Conservation (phyloP, 1,140 invertebrate species). For the Lepidurus arcticus region DNA sequence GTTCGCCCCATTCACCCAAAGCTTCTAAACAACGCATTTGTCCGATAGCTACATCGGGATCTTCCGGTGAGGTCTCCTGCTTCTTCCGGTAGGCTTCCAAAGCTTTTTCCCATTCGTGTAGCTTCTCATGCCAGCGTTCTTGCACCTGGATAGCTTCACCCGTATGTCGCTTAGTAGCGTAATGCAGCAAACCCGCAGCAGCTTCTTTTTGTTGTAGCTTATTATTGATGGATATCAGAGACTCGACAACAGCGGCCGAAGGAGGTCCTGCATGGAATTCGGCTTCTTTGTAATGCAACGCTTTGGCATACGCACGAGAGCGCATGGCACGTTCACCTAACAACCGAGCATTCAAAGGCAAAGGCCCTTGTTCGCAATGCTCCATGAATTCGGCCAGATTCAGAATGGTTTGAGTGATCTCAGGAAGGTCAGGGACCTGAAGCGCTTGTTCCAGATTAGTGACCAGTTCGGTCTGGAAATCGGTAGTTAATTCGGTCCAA, state of each 20-base stretch:
- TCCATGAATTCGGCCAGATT: slow-evolving; percentile 99
- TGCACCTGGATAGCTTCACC: slow-evolving; percentile 63
- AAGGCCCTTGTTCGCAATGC: slow-evolving; percentile 88
- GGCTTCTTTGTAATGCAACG: slow-evolving; percentile 97
- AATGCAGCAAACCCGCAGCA: slow-evolving; percentile 79
- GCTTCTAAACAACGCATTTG: slow-evolving; percentile 96
- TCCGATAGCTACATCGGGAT: slow-evolving; percentile 79
- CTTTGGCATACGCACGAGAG: slow-evolving; percentile 84
- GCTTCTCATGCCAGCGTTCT: slow-evolving; percentile 96
- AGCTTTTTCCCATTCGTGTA: slow-evolving; percentile 98
- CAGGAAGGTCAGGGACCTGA: slow-evolving; percentile 86
- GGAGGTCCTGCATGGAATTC: slow-evolving; percentile 69
- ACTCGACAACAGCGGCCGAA: slow-evolving; percentile 78
- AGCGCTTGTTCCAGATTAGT: slow-evolving; percentile 81
- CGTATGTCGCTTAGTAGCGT: slow-evolving; percentile 76
- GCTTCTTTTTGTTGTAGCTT: slow-evolving; percentile 98
- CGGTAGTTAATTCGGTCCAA: slow-evolving; percentile 87
- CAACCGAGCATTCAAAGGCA: slow-evolving; percentile 81
- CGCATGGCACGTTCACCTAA: slow-evolving; percentile 72
- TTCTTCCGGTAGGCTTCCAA: slow-evolving; percentile 70
- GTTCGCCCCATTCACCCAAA: slow-evolving; percentile 83
- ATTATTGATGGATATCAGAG: slow-evolving; percentile 95
- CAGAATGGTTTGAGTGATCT: slow-evolving; percentile 94
- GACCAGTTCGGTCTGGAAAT: slow-evolving; percentile 79
- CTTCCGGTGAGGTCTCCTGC: slow-evolving; percentile 46